These are phyloP conservation scores for Acanthococcus lagerstroemiae DNA, from an alignment of 2,888 invertebrate genomes.

Conservation along the genomic window DNA sequence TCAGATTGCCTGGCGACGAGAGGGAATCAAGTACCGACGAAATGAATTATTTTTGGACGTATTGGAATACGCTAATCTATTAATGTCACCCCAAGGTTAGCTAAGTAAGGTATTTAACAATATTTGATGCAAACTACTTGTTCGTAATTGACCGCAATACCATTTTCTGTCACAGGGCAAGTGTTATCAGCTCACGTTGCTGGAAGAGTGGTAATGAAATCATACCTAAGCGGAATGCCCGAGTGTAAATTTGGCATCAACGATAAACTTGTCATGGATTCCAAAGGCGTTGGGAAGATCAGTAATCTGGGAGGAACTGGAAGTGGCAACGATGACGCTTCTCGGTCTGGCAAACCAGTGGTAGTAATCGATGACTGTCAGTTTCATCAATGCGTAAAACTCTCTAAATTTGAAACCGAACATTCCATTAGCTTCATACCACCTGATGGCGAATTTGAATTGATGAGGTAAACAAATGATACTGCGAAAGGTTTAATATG, in stretches of 20 bases:
- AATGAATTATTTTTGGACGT: conserved; percentile 99
- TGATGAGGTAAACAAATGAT: conserved; percentile 75
- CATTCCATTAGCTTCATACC: conserved; percentile 99
- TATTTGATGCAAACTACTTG: conserved; percentile 24
- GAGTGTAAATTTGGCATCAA: conserved; percentile 99
- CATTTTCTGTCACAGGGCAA: conserved; percentile 56
- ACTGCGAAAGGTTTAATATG: too few species aligned
- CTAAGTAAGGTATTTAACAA: background rate
- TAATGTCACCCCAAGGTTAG: conserved; percentile 97
- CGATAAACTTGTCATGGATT: conserved; percentile 98
- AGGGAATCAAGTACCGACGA: conserved; percentile 97
- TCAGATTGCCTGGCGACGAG: conserved; percentile 97
- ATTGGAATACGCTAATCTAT: conserved; percentile 92
- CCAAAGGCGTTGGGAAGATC: conserved; percentile 60
- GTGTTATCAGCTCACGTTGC: conserved; percentile 98
- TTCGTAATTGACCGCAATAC: too few species aligned
- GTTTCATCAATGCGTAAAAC: conserved; percentile 99
- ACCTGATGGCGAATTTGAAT: conserved; percentile 98
- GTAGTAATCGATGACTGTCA: conserved; percentile 99
- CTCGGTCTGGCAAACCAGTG: conserved; percentile 85
- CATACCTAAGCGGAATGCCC: conserved; percentile 98
- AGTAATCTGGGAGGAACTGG: conserved; percentile 34
- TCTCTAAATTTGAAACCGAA: conserved; percentile 99
- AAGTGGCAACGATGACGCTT: conserved; percentile 44
- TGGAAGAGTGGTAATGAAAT: conserved; percentile 99